A percentile compares a stretch with the other conserved stretches of the same genome.
Evolutionary conservation across 2,113 vertebrate species (phyloP).

Genomic region (Caranx ignobilis): DNA sequence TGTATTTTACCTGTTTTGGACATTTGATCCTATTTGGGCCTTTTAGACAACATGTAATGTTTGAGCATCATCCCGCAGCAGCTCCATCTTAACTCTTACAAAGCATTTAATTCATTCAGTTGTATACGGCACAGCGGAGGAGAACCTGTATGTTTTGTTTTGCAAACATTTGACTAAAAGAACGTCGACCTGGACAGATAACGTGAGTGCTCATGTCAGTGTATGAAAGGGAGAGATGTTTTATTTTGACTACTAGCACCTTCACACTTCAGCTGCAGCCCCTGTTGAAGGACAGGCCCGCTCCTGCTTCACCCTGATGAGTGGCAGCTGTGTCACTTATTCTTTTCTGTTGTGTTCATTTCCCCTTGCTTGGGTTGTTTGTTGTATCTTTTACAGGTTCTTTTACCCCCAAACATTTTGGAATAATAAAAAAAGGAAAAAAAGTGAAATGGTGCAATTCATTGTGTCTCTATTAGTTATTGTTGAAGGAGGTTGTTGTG

Average conservation of each 20-base stretch:
- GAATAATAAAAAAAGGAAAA: slow-evolving; percentile 79
- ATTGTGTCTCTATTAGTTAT: slow-evolving; percentile 27
- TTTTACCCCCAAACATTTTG: slow-evolving; percentile 82
- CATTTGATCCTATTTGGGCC: slow-evolving; percentile 29
- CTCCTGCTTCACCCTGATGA: background rate
- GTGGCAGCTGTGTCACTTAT: background rate
- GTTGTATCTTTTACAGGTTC: slow-evolving; percentile 84
- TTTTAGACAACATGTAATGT: slow-evolving; percentile 34
- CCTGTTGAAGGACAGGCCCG: background rate
- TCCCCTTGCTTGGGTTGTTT: slow-evolving; percentile 70
- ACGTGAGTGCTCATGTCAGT: slow-evolving; percentile 9
- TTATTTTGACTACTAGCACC: slow-evolving; percentile 38
- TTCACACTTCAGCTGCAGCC: background rate
- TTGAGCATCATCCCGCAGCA: background rate
- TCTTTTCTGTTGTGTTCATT: slow-evolving; percentile 56
- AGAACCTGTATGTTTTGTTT: slow-evolving; percentile 32
- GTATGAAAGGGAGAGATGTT: background rate
- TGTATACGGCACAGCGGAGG: slow-evolving; percentile 5
- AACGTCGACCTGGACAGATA: background rate
- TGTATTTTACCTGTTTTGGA: slow-evolving; percentile 48
- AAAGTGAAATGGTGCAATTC: slow-evolving; percentile 58
- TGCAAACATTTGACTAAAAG: slow-evolving; percentile 27
- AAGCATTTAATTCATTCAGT: slow-evolving; percentile 12
- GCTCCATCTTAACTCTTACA: background rate
- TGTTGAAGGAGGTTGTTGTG: background rate